These are phyloP conservation scores for Tamias sibiricus DNA, from an alignment of 2,113 vertebrate genomes.

Conservation along the genomic window DNA sequence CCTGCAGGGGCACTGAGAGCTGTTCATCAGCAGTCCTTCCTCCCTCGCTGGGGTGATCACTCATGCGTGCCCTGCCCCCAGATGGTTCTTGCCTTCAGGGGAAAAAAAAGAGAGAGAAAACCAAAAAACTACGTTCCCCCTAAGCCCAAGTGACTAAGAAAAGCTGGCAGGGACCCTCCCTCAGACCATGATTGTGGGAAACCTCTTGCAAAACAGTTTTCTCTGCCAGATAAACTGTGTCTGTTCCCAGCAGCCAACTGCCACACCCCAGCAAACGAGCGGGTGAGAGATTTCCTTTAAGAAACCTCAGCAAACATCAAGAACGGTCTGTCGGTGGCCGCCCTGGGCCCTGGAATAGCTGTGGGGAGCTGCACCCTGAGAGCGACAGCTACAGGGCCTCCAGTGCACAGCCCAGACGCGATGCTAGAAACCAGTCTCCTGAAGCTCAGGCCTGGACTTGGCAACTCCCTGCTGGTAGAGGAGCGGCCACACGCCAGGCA, in stretches of 20 bases:
- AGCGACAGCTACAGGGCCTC: background rate
- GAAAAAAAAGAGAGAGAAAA: slow-evolving; percentile 51
- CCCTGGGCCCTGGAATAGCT: background rate
- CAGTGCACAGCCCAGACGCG: background rate
- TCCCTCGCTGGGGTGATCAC: slow-evolving; percentile 76
- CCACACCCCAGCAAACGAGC: slow-evolving; percentile 52
- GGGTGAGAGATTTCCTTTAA: slow-evolving; percentile 68
- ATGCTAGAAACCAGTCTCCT: background rate
- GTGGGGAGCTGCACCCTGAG: background rate
- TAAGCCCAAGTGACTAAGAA: slow-evolving; percentile 82
- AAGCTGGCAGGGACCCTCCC: slow-evolving; percentile 82
- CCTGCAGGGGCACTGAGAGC: slow-evolving; percentile 81
- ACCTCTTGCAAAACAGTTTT: slow-evolving; percentile 83
- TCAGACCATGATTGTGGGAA: slow-evolving; percentile 82
- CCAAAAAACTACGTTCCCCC: slow-evolving; percentile 71
- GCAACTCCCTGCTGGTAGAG: background rate
- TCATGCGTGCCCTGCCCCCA: slow-evolving; percentile 76
- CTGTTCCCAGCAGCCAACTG: slow-evolving; percentile 73
- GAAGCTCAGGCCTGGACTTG: background rate
- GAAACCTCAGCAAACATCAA: slow-evolving; percentile 53
- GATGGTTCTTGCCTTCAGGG: slow-evolving; percentile 79
- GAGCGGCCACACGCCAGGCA: background rate
- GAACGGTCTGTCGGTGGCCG: background rate
- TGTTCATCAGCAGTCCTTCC: slow-evolving; percentile 79
- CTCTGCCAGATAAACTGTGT: slow-evolving; percentile 74